Conservation (phyloP, 1,140 invertebrate species). For the Panagrolaimus sp. region DNA sequence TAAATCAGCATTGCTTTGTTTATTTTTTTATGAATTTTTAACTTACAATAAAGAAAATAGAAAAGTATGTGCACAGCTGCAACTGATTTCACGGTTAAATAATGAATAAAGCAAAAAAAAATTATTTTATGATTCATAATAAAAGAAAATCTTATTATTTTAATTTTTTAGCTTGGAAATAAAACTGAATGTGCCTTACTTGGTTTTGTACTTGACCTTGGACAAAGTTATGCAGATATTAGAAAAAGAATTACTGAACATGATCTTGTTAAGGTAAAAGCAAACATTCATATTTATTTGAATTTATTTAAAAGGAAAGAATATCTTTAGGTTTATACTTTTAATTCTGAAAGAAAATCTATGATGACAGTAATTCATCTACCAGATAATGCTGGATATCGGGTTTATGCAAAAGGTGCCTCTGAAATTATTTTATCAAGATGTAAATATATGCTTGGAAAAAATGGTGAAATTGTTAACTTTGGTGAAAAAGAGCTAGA, state of each 20-base stretch:
- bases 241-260: constrained; percentile 61
- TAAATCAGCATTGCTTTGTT: too few species aligned
- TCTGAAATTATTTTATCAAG: constrained; percentile 57
- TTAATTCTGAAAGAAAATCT: constrained; percentile 58
- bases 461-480: constrained; percentile 66
- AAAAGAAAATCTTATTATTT: not conserved
- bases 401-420: constrained; percentile 57
- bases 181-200: constrained; percentile 64
- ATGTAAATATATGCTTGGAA: constrained; percentile 48
- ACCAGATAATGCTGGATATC: constrained; percentile 44
- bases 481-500: constrained; percentile 88
- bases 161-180: constrained; percentile 61
- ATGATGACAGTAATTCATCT: constrained; percentile 54
- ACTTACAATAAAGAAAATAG: not conserved
- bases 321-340: constrained; percentile 55
- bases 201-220: constrained; percentile 62
- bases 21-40: too few species aligned
- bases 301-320: not conserved
- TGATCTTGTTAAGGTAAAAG: constrained; percentile 61
- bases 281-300: constrained; percentile 60
- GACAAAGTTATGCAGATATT: constrained; percentile 60
- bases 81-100: not conserved
- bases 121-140: constrained; percentile 6
- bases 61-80: not conserved
- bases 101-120: constrained; percentile 10